phyloP scores from a whole-genome alignment of 2,113 vertebrate species.

The Perccottus glenii region DNA sequence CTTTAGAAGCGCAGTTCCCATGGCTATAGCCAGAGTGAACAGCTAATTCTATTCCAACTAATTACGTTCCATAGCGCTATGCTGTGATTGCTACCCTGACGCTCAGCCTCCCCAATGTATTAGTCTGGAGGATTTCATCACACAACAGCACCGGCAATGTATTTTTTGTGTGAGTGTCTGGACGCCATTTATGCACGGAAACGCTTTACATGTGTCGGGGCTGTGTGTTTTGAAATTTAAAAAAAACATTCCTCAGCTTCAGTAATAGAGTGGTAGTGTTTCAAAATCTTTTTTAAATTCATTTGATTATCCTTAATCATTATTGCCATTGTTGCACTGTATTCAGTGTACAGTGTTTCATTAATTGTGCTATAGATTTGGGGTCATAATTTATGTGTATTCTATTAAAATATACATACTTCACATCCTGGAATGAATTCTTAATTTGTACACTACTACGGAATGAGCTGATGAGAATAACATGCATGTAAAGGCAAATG shows the following conservation, averaged over 20 bases:
- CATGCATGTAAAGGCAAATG: background rate
- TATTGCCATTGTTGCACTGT: too few species aligned
- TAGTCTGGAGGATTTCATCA: conserved; percentile 66
- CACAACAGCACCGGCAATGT: conserved; percentile 55
- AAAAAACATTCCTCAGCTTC: too few species aligned
- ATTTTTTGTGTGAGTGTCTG: conserved; percentile 49
- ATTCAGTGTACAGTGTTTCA: too few species aligned
- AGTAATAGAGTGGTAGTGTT: background rate
- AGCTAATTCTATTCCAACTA: conserved; percentile 80
- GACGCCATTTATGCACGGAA: conserved; percentile 20
- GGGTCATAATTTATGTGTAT: too few species aligned
- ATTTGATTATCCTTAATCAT: too few species aligned
- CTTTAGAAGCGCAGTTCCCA: conserved; percentile 79
- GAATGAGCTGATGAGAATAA: background rate
- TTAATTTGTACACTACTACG: background rate
- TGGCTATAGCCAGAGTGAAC: conserved; percentile 78
- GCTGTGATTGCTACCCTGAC: conserved; percentile 59
- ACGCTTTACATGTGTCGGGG: conserved; percentile 24
- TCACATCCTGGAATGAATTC: background rate
- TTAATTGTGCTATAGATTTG: too few species aligned
- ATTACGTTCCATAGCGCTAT: conserved; percentile 75
- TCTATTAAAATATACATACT: too few species aligned
- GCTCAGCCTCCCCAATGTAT: conserved; percentile 63
- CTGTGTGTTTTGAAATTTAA: conserved; percentile 25
- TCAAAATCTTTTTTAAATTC: too few species aligned